These are phyloP conservation scores for Danio tinwini DNA, from an alignment of 2,797 vertebrate species.

Conservation along the genomic window DNA sequence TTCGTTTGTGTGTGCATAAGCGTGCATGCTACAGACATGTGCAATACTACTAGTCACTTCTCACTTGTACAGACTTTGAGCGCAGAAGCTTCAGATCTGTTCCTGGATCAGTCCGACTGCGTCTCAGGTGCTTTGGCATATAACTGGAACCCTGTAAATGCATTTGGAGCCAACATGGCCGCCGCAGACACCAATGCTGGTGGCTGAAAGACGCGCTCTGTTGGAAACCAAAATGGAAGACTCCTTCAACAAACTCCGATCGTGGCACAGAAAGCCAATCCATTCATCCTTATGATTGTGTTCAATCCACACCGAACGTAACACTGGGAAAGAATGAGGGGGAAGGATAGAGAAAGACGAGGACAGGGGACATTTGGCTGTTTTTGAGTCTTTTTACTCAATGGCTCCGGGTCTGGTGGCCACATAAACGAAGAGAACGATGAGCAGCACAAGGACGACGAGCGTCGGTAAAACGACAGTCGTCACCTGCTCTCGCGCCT, in stretches of 20 bases:
- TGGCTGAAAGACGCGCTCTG: conserved; percentile 15
- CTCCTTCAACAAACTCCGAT: conserved; percentile 27
- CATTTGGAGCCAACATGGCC: conserved; percentile 42
- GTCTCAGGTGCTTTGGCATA: conserved; percentile 55
- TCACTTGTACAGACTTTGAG: conserved; percentile 18
- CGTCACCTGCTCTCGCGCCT: conserved; percentile 92
- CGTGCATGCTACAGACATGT: conserved; percentile 27
- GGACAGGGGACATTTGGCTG: conserved; percentile 3
- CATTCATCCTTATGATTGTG: conserved; percentile 22
- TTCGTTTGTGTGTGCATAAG: conserved; percentile 25
- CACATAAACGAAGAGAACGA: conserved; percentile 93
- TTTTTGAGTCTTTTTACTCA: conserved; percentile 73
- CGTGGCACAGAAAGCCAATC: conserved; percentile 9
- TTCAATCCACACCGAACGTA: background rate
- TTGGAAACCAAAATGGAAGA: conserved; percentile 33
- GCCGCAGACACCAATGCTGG: background rate
- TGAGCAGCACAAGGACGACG: conserved; percentile 87
- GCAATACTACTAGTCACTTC: conserved; percentile 32
- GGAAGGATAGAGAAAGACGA: conserved; percentile 2
- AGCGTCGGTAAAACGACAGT: conserved; percentile 93
- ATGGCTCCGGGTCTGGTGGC: conserved; percentile 88
- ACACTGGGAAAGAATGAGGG: conserved; percentile 11
- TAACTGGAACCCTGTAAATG: conserved; percentile 51
- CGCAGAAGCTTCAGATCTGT: conserved; percentile 9
- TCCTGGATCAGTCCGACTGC: conserved; percentile 16